A percentile compares a stretch with the other conserved stretches of the same genome.
phyloP scores from a whole-genome alignment of 2,888 invertebrate species.

The Theretra japonica region DNA sequence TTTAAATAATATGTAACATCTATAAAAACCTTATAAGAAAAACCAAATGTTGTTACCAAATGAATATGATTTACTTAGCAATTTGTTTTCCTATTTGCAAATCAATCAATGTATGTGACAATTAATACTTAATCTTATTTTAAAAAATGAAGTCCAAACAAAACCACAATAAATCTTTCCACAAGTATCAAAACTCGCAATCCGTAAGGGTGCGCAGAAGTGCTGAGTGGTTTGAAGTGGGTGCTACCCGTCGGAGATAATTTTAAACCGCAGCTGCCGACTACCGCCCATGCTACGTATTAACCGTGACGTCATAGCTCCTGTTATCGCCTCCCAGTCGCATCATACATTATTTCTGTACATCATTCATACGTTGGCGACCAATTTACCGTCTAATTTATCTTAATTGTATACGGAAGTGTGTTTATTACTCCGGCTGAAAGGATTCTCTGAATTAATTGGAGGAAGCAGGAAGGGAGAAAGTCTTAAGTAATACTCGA shows the following conservation, averaged over 20 bases:
- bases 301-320: slow-evolving; percentile 32
- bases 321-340: slow-evolving; percentile 10
- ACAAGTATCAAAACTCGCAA: slow-evolving; percentile 43
- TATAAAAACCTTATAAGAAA: too few relatives aligned
- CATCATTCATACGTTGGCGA: slow-evolving; percentile 1
- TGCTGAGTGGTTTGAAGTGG: slow-evolving; percentile 54
- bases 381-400: neutral
- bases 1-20: too few relatives aligned
- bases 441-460: neutral
- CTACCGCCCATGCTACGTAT: slow-evolving; percentile 44
- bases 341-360: slow-evolving; percentile 21
- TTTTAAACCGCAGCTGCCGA: slow-evolving; percentile 57
- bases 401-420: slow-evolving; percentile 3
- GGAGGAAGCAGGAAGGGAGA: slow-evolving; percentile 3
- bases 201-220: slow-evolving; percentile 36
- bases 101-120: too few relatives aligned
- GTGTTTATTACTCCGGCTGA: neutral
- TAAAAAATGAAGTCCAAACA: too few relatives aligned
- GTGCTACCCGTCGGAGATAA: slow-evolving; percentile 60
- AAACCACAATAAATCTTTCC: neutral
- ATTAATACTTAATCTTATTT: too few relatives aligned
- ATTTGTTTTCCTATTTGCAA: too few relatives aligned
- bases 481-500: neutral
- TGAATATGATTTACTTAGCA: too few relatives aligned
- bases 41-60: too few relatives aligned